Base-by-base conservation (phyloP, 2,113 vertebrate genomes). In the Oceanodroma tethys region DNA sequence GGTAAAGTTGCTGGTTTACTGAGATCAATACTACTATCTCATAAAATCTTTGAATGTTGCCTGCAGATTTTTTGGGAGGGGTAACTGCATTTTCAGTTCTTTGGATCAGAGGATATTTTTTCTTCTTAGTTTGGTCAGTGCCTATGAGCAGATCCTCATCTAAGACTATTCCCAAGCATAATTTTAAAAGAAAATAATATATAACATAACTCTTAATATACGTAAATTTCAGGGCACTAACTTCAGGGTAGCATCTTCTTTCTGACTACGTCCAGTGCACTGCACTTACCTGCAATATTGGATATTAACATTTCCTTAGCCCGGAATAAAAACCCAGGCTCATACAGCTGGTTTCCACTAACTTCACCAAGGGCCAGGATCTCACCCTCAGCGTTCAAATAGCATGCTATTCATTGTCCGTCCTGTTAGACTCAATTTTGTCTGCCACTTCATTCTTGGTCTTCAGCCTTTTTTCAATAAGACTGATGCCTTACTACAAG, bases 241-340 rank as follows among this genome's bases (percentile, higher is more conserved):
- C 85, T 91, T 63, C 60, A 75, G 60, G 4, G 9, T 15, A 53
- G 7, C 16, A 56, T 66, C 47, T 80, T 78, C 43, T 45, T 91
- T 63, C 27, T 66, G 16, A 40, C 48, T 55, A 47, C 0, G 0
- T 45, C 7, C 45, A 43, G 30, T 1, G 2, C 20, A 80, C 36
- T n/a, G 65, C 55, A 68, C 12, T 38, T 72, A 40, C 8, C 23
- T 34, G 13, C 8, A 65, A 53, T 58, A 62, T 3, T 29, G 34
- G 9, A 55, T 59, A 62, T 42, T 45, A 87, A 55, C 11, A 60
- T 27, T 85, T 79, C 20, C 34, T 34, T 73, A 58, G 15, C 43
- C 14, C 1, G 0, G 10, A 76, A 76, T 22, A 42, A 75, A 87
- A 90, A 55, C 5, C 2, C 26, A 59, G 45, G 29, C 16, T 72